Percentiles rank a stretch among this genome's conserved stretches.
phyloP scores from a whole-genome alignment of 2,113 vertebrate genomes.

The Pterocles gutturalis region DNA sequence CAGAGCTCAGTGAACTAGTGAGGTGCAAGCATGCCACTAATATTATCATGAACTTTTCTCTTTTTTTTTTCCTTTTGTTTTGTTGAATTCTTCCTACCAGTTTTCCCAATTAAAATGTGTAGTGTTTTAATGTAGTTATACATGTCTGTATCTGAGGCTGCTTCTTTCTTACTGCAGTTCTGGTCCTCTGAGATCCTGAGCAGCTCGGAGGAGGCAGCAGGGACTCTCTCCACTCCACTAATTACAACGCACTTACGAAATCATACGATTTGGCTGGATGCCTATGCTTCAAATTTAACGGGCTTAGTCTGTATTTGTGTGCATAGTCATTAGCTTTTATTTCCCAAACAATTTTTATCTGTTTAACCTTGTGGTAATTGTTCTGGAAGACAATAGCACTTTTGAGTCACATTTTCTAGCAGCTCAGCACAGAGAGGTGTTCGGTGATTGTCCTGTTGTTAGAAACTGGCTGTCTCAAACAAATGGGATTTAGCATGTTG shows the following conservation, averaged over 20 bases:
- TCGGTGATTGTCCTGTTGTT: constrained; percentile 12
- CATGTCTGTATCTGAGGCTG: background rate
- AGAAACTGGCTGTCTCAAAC: background rate
- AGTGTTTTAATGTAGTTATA: background rate
- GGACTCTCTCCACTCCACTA: background rate
- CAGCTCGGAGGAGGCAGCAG: background rate
- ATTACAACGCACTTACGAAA: background rate
- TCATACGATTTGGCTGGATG: background rate
- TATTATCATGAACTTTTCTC: background rate
- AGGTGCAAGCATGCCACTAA: background rate
- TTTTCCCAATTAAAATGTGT: background rate
- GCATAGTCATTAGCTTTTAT: background rate
- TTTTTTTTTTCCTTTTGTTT: background rate
- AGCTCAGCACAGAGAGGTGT: background rate
- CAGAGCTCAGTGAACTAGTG: background rate
- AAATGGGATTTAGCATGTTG: background rate
- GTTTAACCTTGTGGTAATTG: constrained; percentile 46
- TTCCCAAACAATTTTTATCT: constrained; percentile 34
- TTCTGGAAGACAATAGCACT: background rate
- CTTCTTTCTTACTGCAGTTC: background rate
- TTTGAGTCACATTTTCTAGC: background rate
- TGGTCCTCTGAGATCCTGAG: background rate
- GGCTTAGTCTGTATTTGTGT: constrained; percentile 10
- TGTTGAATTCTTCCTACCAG: background rate
- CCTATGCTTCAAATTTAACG: background rate